Evolutionary conservation across 1,140 invertebrate species (phyloP).

Genomic region (Maniola jurtina): DNA sequence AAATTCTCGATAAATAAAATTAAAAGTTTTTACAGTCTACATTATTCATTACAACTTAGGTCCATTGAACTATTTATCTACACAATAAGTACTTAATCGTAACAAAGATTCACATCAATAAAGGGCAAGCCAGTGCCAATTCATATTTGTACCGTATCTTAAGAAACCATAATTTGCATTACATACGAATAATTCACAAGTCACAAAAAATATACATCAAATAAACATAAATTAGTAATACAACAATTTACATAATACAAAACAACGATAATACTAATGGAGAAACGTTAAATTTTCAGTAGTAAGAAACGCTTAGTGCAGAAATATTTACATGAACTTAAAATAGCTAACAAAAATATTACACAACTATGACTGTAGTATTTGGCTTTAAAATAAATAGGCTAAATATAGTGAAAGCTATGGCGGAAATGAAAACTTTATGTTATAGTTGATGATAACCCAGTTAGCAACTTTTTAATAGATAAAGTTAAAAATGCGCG

Average conservation of each 20-base stretch:
- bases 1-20: constrained; percentile 38
- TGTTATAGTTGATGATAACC: constrained; percentile 28
- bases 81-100: constrained; percentile 40
- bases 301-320: constrained; percentile 59
- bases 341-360: constrained; percentile 67
- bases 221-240: constrained; percentile 71
- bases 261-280: constrained; percentile 75
- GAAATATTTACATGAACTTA: constrained; percentile 75
- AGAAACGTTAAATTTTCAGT: constrained; percentile 55
- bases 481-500: constrained; percentile 22
- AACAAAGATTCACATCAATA: constrained; percentile 32
- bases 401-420: constrained; percentile 75
- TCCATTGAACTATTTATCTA: constrained; percentile 35
- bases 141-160: constrained; percentile 39
- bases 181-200: constrained; percentile 45
- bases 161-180: constrained; percentile 38
- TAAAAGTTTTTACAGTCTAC: constrained; percentile 41
- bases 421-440: constrained; percentile 34
- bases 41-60: constrained; percentile 43
- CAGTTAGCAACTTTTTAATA: constrained; percentile 22
- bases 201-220: constrained; percentile 71
- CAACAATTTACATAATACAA: constrained; percentile 72
- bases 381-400: constrained; percentile 78
- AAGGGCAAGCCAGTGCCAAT: constrained; percentile 62
- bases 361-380: constrained; percentile 74